Percentiles rank a stretch among this genome's conserved stretches.
Evolutionary conservation across 2,797 vertebrate genomes (phyloP).

Genomic region (Serranus cabrilla): DNA sequence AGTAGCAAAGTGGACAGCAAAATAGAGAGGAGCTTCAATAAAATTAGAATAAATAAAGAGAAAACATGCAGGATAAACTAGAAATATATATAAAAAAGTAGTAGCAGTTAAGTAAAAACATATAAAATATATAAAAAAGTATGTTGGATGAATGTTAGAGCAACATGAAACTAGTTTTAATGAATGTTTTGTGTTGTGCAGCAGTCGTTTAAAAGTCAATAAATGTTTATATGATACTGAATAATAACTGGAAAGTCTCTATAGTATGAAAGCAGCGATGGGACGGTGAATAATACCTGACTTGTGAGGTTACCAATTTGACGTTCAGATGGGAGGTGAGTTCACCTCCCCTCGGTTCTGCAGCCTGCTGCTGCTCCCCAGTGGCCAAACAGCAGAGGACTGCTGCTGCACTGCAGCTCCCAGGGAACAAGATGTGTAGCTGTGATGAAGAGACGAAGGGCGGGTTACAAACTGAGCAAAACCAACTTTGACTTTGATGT

Average conservation of each 20-base stretch:
- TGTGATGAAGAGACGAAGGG: background rate
- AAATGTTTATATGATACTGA: background rate
- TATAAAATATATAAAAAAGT: too few species aligned
- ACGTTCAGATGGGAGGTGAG: background rate
- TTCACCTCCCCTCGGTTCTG: background rate
- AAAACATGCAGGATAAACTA: too few species aligned
- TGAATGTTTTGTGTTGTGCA: background rate
- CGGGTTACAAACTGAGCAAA: background rate
- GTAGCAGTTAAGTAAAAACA: too few species aligned
- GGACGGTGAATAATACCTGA: background rate
- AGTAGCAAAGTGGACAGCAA: too few species aligned
- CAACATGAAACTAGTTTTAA: background rate
- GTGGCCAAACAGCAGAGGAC: conserved; percentile 47
- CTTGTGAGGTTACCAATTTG: background rate
- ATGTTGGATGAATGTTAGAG: too few species aligned
- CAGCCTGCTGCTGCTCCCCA: conserved; percentile 49
- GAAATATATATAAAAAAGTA: too few species aligned
- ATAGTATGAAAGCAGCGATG: background rate
- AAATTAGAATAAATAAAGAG: too few species aligned
- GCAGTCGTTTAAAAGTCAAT: background rate
- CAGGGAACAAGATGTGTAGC: background rate
- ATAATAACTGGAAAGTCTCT: background rate
- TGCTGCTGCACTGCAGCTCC: background rate
- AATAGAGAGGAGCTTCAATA: too few species aligned
- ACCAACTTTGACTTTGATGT: background rate